Percentiles rank a stretch among this genome's conserved stretches.
phyloP scores from a whole-genome alignment of 1,140 invertebrate species.

The Prorops nasuta region DNA sequence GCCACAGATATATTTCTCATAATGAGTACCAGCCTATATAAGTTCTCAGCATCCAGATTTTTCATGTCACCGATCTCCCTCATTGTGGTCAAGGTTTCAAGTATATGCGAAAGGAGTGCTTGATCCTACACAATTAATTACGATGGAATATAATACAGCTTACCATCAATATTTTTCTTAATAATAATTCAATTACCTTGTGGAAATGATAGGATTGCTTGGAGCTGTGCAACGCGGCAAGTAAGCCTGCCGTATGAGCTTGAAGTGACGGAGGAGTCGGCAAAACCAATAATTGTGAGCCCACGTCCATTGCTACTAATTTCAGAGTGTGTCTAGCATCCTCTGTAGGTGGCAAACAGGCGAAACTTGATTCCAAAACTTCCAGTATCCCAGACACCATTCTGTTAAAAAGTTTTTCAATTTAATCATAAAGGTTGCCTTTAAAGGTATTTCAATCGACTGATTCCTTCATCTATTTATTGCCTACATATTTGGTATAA shows the following conservation, averaged over 20 bases:
- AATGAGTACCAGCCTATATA: conserved; percentile 82
- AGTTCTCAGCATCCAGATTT: conserved; percentile 87
- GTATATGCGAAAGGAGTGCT: conserved; percentile 76
- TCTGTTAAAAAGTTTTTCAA: conserved; percentile 45
- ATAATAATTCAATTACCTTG: conserved; percentile 60
- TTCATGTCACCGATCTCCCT: conserved; percentile 58
- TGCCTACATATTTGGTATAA: no score
- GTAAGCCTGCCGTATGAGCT: conserved; percentile 72
- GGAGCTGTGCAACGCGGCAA: conserved; percentile 76
- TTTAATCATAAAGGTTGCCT: background rate
- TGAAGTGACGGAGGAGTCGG: conserved; percentile 80
- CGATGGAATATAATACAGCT: no score
- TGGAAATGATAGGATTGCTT: conserved; percentile 79
- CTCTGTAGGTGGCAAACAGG: conserved; percentile 51
- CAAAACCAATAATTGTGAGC: conserved; percentile 77
- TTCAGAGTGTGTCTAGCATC: conserved; percentile 49
- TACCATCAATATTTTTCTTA: no score
- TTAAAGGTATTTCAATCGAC: no score
- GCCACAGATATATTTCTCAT: conserved; percentile 82
- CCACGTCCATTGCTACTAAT: conserved; percentile 68
- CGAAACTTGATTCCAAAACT: conserved; percentile 71
- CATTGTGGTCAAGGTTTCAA: conserved; percentile 67
- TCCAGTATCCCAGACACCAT: conserved; percentile 74
- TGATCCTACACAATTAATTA: conserved; percentile 65
- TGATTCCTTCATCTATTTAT: no score